phyloP scores from a whole-genome alignment of 2,888 invertebrate species.

The Willowsia nigromaculata region DNA sequence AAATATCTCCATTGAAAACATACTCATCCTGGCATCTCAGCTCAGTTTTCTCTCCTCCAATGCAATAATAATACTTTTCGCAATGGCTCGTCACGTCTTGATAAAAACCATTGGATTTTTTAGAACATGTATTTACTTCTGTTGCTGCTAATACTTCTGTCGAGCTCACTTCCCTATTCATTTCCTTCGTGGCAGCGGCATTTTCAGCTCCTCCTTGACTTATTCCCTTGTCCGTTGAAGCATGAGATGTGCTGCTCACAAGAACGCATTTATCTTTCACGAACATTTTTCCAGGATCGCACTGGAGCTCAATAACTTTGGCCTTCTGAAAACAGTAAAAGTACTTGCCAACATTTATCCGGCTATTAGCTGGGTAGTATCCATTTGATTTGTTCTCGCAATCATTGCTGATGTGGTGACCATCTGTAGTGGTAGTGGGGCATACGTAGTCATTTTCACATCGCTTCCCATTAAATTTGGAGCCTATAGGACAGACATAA shows the following conservation, averaged over 20 bases:
- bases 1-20: slow-evolving; percentile 78
- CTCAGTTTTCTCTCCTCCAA: slow-evolving; percentile 75
- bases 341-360: slow-evolving; percentile 72
- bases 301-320: slow-evolving; percentile 78
- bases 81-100: slow-evolving; percentile 71
- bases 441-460: slow-evolving; percentile 75
- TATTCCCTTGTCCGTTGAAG: background rate
- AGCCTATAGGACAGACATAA: slow-evolving; percentile 76
- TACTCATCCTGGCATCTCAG: slow-evolving; percentile 73
- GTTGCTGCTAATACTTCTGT: background rate
- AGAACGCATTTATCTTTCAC: slow-evolving; percentile 61
- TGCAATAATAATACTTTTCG: slow-evolving; percentile 77
- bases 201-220: background rate
- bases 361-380: slow-evolving; percentile 73
- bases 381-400: slow-evolving; percentile 76
- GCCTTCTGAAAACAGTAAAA: slow-evolving; percentile 77
- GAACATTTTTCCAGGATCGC: slow-evolving; percentile 76
- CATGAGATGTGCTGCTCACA: background rate
- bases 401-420: slow-evolving; percentile 68
- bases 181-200: background rate
- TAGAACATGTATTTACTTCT: slow-evolving; percentile 59
- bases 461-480: slow-evolving; percentile 75
- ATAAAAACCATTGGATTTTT: slow-evolving; percentile 77
- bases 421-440: slow-evolving; percentile 46
- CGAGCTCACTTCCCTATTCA: background rate